Base-by-base conservation (phyloP, 2,113 vertebrate species). In the Eubucco bourcierii region DNA sequence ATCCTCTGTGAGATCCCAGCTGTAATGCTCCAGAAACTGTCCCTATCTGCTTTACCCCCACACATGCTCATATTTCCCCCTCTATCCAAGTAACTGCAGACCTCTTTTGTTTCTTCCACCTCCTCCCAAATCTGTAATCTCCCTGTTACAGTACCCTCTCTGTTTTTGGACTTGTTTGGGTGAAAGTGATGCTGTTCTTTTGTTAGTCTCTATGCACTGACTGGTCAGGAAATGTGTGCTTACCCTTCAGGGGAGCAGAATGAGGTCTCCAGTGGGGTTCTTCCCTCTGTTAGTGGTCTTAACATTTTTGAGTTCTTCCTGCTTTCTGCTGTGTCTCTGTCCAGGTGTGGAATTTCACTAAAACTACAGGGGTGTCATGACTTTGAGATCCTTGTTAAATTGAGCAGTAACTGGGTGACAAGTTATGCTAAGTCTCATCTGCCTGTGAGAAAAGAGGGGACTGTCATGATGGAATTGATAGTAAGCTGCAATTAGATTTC, bases 21-120 rank as follows among this genome's bases (percentile, higher is more conserved):
- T 64, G 6, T 56, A 72, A 33, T 0, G 0, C 41, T 50, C 7
- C 15, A 27, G 17, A 7, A 7, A 2, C 7, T 53, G 31, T 66
- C 61, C 5, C 56, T 28, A 0, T 29, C 13, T 80, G 29, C 56
- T 12, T 68, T 79, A 20, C 44, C 31, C 31, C 80, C 12, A 23
- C 27, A 19, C 2, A 1, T 25, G 14, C 50, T 79, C 5, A 0
- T 34, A 5, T 80, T 77, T 55, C 47, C n/a, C 17, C 27, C 15
- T 80, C 34, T 39, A 0, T 58, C 21, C 17, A 23, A 12, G 17
- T 72, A 9, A 16, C 17, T 47, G 27, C 31, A 52, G 25, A 50
- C 15, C 10, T 81, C 13, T 4, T 6, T 63, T 6, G 12, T 85
- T 85, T 66, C 15, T 85, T 70, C 52, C n/a, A 21, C 29, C 20